Conservation (phyloP, 2,113 vertebrate species). For the Mus musculus region GRCm39 chr6:119202501-119203000, state of each 20-base stretch:
- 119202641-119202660: neutral
- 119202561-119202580: rapidly evolving
- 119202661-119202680: neutral
- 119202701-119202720: neutral
- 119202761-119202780: neutral
- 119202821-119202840: neutral
- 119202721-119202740: neutral
- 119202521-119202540: neutral
- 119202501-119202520: rapidly evolving
- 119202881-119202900: neutral
- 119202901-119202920: neutral
- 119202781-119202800: neutral
- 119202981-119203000: neutral
- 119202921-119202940: neutral
- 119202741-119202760: neutral
- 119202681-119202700: neutral
- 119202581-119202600: neutral
- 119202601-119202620: neutral
- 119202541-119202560: rapidly evolving
- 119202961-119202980: neutral
- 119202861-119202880: neutral
- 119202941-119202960: neutral
- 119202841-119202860: neutral
- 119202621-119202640: neutral
- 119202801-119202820: neutral